A percentile compares a stretch with the other conserved stretches of the same genome.
Conservation (phyloP, 2,113 vertebrate genomes). For the Ophthalmolycus amberensis region DNA sequence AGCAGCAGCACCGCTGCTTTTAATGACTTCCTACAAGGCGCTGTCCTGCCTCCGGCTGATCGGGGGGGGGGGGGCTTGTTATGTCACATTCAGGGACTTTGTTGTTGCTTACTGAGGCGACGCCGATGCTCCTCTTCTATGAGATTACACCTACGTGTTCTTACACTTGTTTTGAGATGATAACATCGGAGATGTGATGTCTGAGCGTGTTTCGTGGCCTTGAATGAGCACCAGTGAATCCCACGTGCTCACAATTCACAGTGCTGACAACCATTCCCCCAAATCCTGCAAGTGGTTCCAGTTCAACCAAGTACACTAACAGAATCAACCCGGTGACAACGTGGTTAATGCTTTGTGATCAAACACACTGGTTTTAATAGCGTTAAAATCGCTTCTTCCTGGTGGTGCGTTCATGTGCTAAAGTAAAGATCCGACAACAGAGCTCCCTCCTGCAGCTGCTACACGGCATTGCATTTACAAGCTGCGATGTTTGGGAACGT, state of each 20-base stretch:
- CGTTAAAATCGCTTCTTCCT: background rate
- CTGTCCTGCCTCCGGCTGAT: background rate
- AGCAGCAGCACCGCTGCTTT: constrained; percentile 29
- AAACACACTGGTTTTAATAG: background rate
- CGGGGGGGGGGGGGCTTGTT: background rate
- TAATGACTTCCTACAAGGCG: constrained; percentile 6
- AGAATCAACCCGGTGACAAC: background rate
- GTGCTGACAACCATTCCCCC: background rate
- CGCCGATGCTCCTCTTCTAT: background rate
- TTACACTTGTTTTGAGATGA: background rate
- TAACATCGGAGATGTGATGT: background rate
- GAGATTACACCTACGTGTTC: background rate
- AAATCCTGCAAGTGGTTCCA: background rate
- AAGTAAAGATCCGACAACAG: background rate
- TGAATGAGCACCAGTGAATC: background rate
- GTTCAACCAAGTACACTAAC: background rate
- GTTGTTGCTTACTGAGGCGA: background rate
- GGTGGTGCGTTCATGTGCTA: background rate
- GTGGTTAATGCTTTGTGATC: background rate
- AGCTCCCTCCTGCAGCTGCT: background rate
- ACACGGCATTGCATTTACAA: too few relatives aligned
- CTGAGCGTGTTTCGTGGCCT: background rate
- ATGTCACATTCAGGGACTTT: constrained; percentile 12
- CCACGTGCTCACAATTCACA: background rate
- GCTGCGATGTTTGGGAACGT: too few relatives aligned